phyloP scores from a whole-genome alignment of 2,888 invertebrate species.

The Listrodromus nycthemerus region DNA sequence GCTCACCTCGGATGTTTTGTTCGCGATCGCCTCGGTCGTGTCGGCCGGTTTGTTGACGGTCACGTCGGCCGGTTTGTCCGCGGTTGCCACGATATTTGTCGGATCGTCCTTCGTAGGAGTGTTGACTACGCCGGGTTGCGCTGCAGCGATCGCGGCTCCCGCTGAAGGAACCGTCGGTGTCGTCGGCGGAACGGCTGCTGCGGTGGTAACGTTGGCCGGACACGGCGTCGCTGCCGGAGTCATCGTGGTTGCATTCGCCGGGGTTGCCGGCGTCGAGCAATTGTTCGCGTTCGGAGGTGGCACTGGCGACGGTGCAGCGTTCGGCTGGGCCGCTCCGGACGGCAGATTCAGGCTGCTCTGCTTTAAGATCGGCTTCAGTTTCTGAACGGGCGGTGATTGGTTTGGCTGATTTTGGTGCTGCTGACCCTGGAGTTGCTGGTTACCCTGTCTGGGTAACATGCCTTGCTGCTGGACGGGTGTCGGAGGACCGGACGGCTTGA shows the following conservation, averaged over 20 bases:
- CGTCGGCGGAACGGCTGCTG: conserved; percentile 62
- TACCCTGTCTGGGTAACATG: conserved; percentile 53
- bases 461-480: conserved; percentile 65
- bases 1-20: neutral
- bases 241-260: neutral
- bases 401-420: conserved; percentile 66
- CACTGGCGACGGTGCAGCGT: neutral
- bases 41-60: neutral
- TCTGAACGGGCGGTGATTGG: conserved; percentile 71
- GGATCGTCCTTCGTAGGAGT: neutral
- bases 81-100: too few relatives aligned
- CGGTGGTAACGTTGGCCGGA: conserved; percentile 21
- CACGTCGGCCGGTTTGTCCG: neutral
- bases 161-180: conserved; percentile 38
- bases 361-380: conserved; percentile 82
- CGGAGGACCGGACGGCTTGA: conserved; percentile 64
- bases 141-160: conserved; percentile 41
- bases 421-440: conserved; percentile 58
- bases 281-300: conserved; percentile 7
- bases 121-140: conserved; percentile 13
- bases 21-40: neutral
- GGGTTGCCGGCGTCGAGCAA: neutral
- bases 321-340: conserved; percentile 38
- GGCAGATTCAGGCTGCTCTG: conserved; percentile 66
- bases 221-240: neutral